Base-by-base conservation (phyloP, 2,797 vertebrate genomes). In the Sebastes nivosus region DNA sequence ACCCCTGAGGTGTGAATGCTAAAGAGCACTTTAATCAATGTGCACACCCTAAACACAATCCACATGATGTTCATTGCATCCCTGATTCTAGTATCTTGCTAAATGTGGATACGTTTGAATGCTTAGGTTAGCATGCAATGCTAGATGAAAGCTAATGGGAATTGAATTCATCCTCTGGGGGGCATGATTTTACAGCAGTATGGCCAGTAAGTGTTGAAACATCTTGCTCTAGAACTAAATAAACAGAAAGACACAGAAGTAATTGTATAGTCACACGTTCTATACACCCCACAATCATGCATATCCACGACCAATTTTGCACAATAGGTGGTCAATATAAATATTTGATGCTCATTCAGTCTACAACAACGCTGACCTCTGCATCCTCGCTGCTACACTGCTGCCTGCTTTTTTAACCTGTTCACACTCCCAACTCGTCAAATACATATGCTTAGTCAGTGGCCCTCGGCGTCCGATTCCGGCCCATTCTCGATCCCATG, bases 1-100 rank as follows among this genome's bases (percentile, higher is more conserved):
- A 59, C 38, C 63, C 79, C 67, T 22, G 52, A 50, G 24, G 77
- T 34, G 9, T 66, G 72, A 68, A 79, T 34, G 9, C 18, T 60
- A 36, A 79, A 22, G 22, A 76, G 18, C 72, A 72, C 11, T 25
- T 13, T 30, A 32, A 70, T 81, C 25, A 50, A 50, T 78, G 59
- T 24, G 27, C 32, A 22, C 12, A 46, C 20, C 22, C 6, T 12
- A 10, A 68, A 27, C 42, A 6, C 55, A 36, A 10, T 3, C 59
- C 3, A 14, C 3, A 64, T 24, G 58, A 24, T 22, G 13, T 70
- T 6, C 20, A 12, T 16, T 63, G 59, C 22, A 18, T 18, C 25
- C 24, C 8, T 27, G 29, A 10, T 22, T 32, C 18, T n/a, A 36
- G n/a, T 36, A 7, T 22, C 61, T 36, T 24, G 61, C 61, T 36